A percentile compares a stretch with the other conserved stretches of the same genome.
Evolutionary conservation across 2,888 invertebrate species (phyloP).

Genomic region (Lapara coniferarum): DNA sequence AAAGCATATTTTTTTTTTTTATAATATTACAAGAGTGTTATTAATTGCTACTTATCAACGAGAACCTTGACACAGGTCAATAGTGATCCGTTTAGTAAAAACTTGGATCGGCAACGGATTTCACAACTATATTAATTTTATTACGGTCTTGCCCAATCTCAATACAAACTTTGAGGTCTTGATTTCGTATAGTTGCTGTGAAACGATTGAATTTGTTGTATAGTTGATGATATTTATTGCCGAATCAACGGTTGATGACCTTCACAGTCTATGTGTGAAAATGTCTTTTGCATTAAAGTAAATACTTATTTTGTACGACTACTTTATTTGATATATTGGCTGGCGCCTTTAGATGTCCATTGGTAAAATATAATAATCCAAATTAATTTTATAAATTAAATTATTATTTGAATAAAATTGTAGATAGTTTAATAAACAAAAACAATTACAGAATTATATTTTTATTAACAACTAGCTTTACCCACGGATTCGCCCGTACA

Average conservation of each 20-base stretch:
- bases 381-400: too few relatives aligned
- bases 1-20: constrained; percentile 33
- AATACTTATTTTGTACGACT: background rate
- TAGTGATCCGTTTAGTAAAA: constrained; percentile 26
- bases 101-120: constrained; percentile 25
- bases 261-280: background rate
- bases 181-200: constrained; percentile 10
- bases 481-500: too few relatives aligned
- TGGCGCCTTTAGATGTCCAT: too few relatives aligned
- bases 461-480: too few relatives aligned
- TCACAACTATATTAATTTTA: constrained; percentile 26
- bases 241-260: background rate
- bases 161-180: constrained; percentile 7
- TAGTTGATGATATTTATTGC: constrained; percentile 2
- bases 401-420: too few relatives aligned
- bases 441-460: too few relatives aligned
- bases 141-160: constrained; percentile 22
- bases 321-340: too few relatives aligned
- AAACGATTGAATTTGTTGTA: constrained; percentile 18
- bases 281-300: background rate
- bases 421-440: too few relatives aligned
- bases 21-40: constrained; percentile 27
- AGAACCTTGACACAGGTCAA: constrained; percentile 42
- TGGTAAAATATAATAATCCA: too few relatives aligned
- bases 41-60: constrained; percentile 37